Percentiles rank a stretch among this genome's conserved stretches.
These are phyloP conservation scores for Unio pictorum DNA, from an alignment of 2,888 invertebrate genomes.

Conservation along the genomic window DNA sequence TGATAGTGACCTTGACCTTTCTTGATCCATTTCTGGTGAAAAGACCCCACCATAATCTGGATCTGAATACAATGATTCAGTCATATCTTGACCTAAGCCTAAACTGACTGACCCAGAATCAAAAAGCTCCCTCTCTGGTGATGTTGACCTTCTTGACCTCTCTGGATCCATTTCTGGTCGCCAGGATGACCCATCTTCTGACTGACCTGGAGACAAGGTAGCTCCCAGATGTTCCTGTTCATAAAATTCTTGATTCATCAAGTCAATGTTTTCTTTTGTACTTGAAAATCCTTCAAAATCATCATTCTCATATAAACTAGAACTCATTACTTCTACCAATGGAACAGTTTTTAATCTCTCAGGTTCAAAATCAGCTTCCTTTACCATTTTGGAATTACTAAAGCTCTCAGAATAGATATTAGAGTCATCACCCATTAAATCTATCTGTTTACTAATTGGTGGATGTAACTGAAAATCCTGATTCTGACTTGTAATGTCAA, in stretches of 20 bases:
- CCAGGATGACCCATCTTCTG: constrained; percentile 7
- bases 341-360: too few relatives aligned
- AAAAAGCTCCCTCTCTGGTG: constrained; percentile 20
- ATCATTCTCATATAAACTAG: too few relatives aligned
- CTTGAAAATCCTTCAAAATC: too few relatives aligned
- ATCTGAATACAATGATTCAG: too few relatives aligned
- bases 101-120: too few relatives aligned
- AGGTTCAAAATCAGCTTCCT: background rate
- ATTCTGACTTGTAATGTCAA: constrained; percentile 2
- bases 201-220: background rate
- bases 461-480: constrained; percentile 2
- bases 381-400: background rate
- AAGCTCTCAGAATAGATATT: constrained; percentile 11
- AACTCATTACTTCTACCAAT: too few relatives aligned
- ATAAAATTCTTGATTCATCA: constrained; percentile 15
- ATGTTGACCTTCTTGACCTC: constrained; percentile 24
- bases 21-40: too few relatives aligned
- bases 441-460: constrained; percentile 3
- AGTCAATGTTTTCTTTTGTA: too few relatives aligned
- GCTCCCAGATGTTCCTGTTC: background rate
- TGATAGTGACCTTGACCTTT: too few relatives aligned
- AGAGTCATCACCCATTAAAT: constrained; percentile 5
- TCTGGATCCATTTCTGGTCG: constrained; percentile 27
- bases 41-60: too few relatives aligned
- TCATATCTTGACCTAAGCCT: too few relatives aligned